A percentile compares a stretch with the other conserved stretches of the same genome.
These are phyloP conservation scores for Macaca fascicularis DNA, from an alignment of 2,113 vertebrate genomes.

Conservation along the genomic window T2T-MFA8v1.1 NC_088390.1:4605001-4605500, in stretches of 20 bases:
- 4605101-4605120: neutral
- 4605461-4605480: neutral
- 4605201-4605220: neutral
- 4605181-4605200: neutral
- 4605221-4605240: neutral
- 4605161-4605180: constrained; percentile 5
- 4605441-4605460: neutral
- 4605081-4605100: neutral
- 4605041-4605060: constrained; percentile 41
- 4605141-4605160: neutral
- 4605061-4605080: neutral
- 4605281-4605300: neutral
- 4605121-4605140: neutral
- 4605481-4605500: neutral
- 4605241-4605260: neutral
- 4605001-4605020: constrained; percentile 11
- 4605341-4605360: neutral
- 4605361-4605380: neutral
- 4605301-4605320: neutral
- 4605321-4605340: neutral
- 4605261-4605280: neutral
- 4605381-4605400: neutral
- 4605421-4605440: neutral
- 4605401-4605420: neutral
- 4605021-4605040: constrained; percentile 29